Evolutionary conservation across 1,140 invertebrate genomes (phyloP).

Genomic region (Lepidurus packardi): DNA sequence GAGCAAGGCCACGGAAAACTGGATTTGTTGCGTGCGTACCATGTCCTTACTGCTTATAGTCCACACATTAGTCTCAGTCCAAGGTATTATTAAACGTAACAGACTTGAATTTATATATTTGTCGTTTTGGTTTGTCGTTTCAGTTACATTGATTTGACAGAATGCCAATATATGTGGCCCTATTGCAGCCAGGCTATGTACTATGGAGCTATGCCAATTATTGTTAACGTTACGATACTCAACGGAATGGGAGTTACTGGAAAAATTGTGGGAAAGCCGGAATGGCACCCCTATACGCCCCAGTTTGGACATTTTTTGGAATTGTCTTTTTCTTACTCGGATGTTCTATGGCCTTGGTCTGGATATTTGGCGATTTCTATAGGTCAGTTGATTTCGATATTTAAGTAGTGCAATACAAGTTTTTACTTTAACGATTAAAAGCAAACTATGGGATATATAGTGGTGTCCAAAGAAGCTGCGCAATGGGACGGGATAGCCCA

Average conservation of each 20-base stretch:
- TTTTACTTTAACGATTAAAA: neutral
- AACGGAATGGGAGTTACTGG: conserved; percentile 86
- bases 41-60: conserved; percentile 70
- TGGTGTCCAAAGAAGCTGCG: conserved; percentile 58
- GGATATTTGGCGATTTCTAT: conserved; percentile 76
- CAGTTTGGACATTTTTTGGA: conserved; percentile 61
- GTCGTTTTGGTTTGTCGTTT: neutral
- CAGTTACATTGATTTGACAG: conserved; percentile 84
- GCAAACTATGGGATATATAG: conserved; percentile 44
- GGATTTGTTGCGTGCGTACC: conserved; percentile 77
- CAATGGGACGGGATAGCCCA: conserved; percentile 71
- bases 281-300: conserved; percentile 80
- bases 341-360: conserved; percentile 91
- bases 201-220: conserved; percentile 73
- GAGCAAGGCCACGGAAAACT: conserved; percentile 94
- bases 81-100: conserved; percentile 46
- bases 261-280: conserved; percentile 59
- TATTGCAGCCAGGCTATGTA: conserved; percentile 94
- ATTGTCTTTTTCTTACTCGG: conserved; percentile 64
- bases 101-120: conserved; percentile 5
- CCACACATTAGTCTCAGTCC: conserved; percentile 68
- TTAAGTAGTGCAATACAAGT: neutral
- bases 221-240: conserved; percentile 86
- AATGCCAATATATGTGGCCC: conserved; percentile 96
- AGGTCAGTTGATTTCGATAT: conserved; percentile 10